A percentile compares a stretch with the other conserved stretches of the same genome.
Conservation (phyloP, 2,113 vertebrate genomes). For the Tyto alba region DNA sequence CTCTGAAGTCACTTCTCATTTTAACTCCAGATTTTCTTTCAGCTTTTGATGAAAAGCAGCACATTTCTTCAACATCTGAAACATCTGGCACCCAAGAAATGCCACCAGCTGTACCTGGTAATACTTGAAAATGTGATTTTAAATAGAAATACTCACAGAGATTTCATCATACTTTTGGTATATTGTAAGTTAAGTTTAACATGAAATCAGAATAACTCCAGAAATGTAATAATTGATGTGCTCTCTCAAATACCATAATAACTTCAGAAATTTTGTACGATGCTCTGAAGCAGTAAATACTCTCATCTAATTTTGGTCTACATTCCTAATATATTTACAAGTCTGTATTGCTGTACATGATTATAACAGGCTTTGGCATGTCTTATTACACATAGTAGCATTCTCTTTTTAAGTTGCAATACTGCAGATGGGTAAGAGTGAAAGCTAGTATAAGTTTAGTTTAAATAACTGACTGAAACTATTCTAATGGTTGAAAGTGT, state of each 20-base stretch:
- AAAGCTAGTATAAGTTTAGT: background rate
- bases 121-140: slow-evolving; percentile 1
- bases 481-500: background rate
- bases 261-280: background rate
- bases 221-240: background rate
- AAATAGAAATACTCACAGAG: background rate
- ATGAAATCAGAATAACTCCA: background rate
- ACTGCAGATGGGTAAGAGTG: background rate
- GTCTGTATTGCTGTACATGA: background rate
- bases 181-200: background rate
- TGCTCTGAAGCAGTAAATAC: background rate
- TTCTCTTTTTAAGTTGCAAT: background rate
- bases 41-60: slow-evolving; percentile 57
- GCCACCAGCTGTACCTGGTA: slow-evolving; percentile 32
- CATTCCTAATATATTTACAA: background rate
- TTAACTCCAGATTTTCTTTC: slow-evolving; percentile 57
- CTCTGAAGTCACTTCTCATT: background rate
- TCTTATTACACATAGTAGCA: background rate
- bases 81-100: slow-evolving; percentile 6
- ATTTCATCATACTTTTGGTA: background rate
- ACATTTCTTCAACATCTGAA: slow-evolving; percentile 55
- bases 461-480: background rate
- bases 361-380: background rate
- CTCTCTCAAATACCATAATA: background rate
- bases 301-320: background rate